phyloP scores from a whole-genome alignment of 2,888 invertebrate genomes.

The Alentia gelatinosa region DNA sequence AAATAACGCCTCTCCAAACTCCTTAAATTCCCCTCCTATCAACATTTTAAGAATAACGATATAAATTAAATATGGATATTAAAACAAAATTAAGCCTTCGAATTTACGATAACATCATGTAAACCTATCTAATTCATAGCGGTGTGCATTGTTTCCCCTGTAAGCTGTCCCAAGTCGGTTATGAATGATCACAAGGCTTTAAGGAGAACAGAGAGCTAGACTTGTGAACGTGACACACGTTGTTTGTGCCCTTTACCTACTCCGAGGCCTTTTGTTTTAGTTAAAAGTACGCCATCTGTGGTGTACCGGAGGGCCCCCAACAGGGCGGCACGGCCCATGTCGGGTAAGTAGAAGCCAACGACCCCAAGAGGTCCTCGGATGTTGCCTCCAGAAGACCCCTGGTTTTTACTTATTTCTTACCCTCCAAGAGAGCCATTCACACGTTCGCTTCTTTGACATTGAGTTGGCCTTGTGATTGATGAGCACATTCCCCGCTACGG shows the following conservation, averaged over 20 bases:
- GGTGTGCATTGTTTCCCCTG: too few relatives aligned
- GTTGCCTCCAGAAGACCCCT: neutral
- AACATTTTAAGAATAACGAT: neutral
- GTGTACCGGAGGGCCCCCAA: constrained; percentile 32
- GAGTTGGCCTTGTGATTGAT: constrained; percentile 4
- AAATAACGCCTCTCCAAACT: too few relatives aligned
- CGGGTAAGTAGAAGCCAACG: neutral
- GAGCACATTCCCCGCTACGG: neutral
- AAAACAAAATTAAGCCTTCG: neutral
- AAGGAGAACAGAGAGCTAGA: too few relatives aligned
- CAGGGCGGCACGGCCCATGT: constrained; percentile 48
- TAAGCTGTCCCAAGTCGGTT: too few relatives aligned
- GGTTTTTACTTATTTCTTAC: neutral
- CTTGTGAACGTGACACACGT: neutral
- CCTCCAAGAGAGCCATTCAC: neutral
- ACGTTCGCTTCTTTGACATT: neutral
- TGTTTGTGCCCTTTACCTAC: neutral
- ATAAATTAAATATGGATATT: neutral
- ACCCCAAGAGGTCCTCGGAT: neutral
- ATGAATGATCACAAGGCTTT: too few relatives aligned
- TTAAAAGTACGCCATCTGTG: constrained; percentile 39
- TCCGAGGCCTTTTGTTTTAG: constrained; percentile 22
- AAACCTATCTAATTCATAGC: too few relatives aligned
- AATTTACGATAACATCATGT: too few relatives aligned
- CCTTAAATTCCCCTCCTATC: too few relatives aligned